Percentiles rank a stretch among this genome's conserved stretches.
Evolutionary conservation across 2,888 invertebrate genomes (phyloP).

Genomic region (Leptinotarsa haldemani): DNA sequence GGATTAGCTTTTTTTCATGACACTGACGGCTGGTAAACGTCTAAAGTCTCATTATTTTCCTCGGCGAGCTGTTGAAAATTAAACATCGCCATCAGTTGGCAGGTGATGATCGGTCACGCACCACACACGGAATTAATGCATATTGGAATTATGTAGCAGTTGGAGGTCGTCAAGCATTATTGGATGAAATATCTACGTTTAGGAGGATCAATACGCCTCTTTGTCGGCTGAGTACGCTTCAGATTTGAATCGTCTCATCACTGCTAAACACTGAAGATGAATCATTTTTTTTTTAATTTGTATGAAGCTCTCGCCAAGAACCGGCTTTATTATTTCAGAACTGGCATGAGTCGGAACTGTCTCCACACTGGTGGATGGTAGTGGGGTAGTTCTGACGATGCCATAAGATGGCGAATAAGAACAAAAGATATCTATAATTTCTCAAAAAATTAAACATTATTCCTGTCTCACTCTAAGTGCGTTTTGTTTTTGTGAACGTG

Average conservation of each 20-base stretch:
- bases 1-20: not conserved
- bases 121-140: constrained; percentile 10
- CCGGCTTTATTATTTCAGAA: no score
- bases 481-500: no score
- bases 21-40: constrained; percentile 6
- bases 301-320: no score
- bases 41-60: not conserved
- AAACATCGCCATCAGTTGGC: constrained; percentile 11
- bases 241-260: not conserved
- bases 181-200: constrained; percentile 12
- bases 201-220: constrained; percentile 6
- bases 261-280: not conserved
- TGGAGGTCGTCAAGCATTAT: constrained; percentile 10
- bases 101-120: constrained; percentile 9
- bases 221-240: not conserved
- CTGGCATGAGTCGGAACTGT: no score
- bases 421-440: no score
- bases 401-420: no score
- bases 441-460: no score
- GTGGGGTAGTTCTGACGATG: no score
- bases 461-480: no score
- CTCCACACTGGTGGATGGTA: no score
- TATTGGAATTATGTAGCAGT: not conserved
- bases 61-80: constrained; percentile 4
- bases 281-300: no score